Percentiles rank a stretch among this genome's conserved stretches.
Evolutionary conservation across 2,113 vertebrate species (phyloP).

Genomic region (Odontophorus gujanensis): DNA sequence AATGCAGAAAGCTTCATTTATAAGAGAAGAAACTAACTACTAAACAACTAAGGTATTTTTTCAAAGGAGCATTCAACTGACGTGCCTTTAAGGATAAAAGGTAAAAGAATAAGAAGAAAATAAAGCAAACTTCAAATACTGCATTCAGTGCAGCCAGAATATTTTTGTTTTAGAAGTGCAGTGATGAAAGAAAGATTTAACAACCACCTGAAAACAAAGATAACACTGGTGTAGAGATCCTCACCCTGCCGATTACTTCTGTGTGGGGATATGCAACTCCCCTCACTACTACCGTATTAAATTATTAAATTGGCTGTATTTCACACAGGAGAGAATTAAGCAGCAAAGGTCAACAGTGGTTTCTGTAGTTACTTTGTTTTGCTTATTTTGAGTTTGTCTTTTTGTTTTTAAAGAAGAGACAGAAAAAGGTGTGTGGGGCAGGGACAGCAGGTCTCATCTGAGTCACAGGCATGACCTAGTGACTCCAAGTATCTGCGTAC

Average conservation of each 20-base stretch:
- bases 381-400: neutral
- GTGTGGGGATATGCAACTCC: neutral
- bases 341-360: rapidly evolving
- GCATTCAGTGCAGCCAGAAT: neutral
- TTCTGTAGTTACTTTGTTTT: neutral
- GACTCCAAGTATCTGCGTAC: neutral
- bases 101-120: neutral
- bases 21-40: neutral
- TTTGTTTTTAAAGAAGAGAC: neutral
- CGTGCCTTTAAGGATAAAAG: neutral
- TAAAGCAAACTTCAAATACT: neutral
- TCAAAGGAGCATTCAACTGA: neutral
- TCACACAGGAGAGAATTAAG: neutral
- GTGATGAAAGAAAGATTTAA: neutral
- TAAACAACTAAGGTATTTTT: neutral
- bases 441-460: rapidly evolving
- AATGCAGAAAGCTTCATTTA: neutral
- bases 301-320: neutral
- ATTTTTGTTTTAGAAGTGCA: neutral
- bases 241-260: neutral
- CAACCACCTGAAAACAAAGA: neutral
- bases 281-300: neutral
- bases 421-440: neutral
- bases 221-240: neutral
- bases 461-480: neutral